A percentile compares a stretch with the other conserved stretches of the same genome.
Evolutionary conservation across 23 tunicate species (phyloP).

Genomic region (Trididemnum miniatum): DNA sequence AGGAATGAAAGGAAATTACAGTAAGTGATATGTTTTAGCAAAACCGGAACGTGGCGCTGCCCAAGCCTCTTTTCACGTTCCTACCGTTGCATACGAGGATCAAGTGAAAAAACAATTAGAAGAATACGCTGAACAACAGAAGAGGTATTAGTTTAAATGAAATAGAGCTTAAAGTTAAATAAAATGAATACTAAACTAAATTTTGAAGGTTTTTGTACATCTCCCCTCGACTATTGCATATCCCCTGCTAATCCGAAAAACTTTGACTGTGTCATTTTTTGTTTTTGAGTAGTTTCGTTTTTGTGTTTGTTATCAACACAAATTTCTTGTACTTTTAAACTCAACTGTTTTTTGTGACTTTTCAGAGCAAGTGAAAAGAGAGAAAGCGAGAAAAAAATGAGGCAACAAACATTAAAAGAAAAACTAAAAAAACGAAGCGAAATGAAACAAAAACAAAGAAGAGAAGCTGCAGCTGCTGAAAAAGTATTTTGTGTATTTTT

Average conservation of each 20-base stretch:
- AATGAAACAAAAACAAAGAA: constrained; percentile 32
- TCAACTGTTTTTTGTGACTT: too few relatives aligned
- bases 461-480: constrained; percentile 12
- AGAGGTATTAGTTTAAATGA: constrained; percentile 23
- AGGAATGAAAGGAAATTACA: too few relatives aligned
- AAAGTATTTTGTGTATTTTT: background rate
- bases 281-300: background rate
- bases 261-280: background rate
- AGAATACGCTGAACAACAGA: background rate
- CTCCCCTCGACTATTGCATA: too few relatives aligned
- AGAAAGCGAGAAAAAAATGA: constrained; percentile 26
- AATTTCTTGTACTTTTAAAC: too few relatives aligned
- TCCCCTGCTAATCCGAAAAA: constrained; percentile 13
- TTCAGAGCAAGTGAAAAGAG: constrained; percentile 31
- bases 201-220: too few relatives aligned
- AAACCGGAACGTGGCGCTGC: background rate
- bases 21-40: too few relatives aligned
- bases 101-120: constrained; percentile 15
- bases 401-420: constrained; percentile 42
- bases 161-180: too few relatives aligned
- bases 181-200: too few relatives aligned
- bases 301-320: too few relatives aligned
- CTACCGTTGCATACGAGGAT: background rate
- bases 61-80: background rate
- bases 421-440: constrained; percentile 46